Conservation (phyloP, 2,888 invertebrate genomes). For the Gonocerus acuteangulatus region DNA sequence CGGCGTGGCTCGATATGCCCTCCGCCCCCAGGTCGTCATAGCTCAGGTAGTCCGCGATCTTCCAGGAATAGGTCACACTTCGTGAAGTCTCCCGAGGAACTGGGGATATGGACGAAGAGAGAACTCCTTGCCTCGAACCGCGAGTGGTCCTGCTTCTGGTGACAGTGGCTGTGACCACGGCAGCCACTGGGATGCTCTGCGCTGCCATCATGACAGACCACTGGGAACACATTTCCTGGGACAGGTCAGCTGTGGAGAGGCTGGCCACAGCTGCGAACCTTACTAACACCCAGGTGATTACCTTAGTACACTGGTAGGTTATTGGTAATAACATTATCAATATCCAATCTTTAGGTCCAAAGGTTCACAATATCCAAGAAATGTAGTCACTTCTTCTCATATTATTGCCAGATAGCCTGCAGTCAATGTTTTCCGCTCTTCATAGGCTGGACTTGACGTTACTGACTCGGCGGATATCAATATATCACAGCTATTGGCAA, state of each 20-base stretch:
- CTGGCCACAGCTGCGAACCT: conserved; percentile 27
- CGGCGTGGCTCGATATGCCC: conserved; percentile 22
- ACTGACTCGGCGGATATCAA: too few relatives aligned
- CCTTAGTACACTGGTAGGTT: background rate
- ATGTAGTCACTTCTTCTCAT: too few relatives aligned
- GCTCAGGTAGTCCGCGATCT: too few relatives aligned
- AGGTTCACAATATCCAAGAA: too few relatives aligned
- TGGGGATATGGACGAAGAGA: conserved; percentile 22
- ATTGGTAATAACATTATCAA: background rate
- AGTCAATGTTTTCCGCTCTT: too few relatives aligned
- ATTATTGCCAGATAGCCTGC: too few relatives aligned
- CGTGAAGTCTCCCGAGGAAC: too few relatives aligned
- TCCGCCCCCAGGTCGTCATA: background rate
- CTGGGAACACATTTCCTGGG: conserved; percentile 84
- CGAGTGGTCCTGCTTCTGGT: conserved; percentile 41
- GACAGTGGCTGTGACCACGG: conserved; percentile 50
- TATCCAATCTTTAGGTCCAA: too few relatives aligned
- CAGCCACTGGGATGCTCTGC: conserved; percentile 72
- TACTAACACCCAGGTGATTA: conserved; percentile 27
- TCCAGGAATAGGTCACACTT: too few relatives aligned
- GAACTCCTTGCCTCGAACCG: conserved; percentile 15
- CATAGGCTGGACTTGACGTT: too few relatives aligned
- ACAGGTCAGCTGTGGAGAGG: conserved; percentile 43
- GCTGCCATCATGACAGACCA: conserved; percentile 83
- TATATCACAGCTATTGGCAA: too few relatives aligned